Base-by-base conservation (phyloP, 2,113 vertebrate genomes). In the Lontra canadensis region DNA sequence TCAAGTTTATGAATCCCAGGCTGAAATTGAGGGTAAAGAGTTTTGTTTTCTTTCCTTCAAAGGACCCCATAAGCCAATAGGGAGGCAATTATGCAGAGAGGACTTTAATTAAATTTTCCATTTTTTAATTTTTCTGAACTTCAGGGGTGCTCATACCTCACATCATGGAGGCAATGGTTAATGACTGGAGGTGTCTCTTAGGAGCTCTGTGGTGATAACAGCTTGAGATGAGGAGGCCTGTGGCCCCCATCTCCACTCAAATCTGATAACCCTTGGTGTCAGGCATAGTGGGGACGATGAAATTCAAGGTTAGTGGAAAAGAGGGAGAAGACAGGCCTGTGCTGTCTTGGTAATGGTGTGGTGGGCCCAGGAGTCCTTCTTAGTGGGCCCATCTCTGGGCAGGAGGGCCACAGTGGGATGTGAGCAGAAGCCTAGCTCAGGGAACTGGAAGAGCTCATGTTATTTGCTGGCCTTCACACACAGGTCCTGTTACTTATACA, bases 41-140 rank as follows among this genome's bases (percentile, higher is more conserved):
- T 96, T 55, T 89, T 91, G 93, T 98, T 98, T 97, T 94, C 95
- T 88, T 96, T 83, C 95, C 90, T 90, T 91, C 95, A 31, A 86
- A 98, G 74, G 94, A 96, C 90, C 49, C 84, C 29, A 0, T 17
- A 97, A 95, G 73, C 81, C 98, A 96, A 81, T 59, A 87, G 97
- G 92, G 97, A 98, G 96, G 97, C 98, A 98, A 98, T 98, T 98
- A 98, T 73, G 47, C 90, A 86, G 97, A 96, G 97, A 96, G 65
- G 92, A 97, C 69, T 98, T 98, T 98, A 98, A 98, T 98, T 98
- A 98, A 98, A 97, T 98, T 97, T 98, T 57, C 83, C 12, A 94
- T 96, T 98, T 98, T 98, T 98, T 97, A 97, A 98, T 98, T 97
- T 98, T 98, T 98, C 97, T 96, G 79, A 98, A 98, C 98, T 98